Percentiles rank a stretch among this genome's conserved stretches.
phyloP scores from a whole-genome alignment of 2,888 invertebrate species.

The Chalcis sispes region DNA sequence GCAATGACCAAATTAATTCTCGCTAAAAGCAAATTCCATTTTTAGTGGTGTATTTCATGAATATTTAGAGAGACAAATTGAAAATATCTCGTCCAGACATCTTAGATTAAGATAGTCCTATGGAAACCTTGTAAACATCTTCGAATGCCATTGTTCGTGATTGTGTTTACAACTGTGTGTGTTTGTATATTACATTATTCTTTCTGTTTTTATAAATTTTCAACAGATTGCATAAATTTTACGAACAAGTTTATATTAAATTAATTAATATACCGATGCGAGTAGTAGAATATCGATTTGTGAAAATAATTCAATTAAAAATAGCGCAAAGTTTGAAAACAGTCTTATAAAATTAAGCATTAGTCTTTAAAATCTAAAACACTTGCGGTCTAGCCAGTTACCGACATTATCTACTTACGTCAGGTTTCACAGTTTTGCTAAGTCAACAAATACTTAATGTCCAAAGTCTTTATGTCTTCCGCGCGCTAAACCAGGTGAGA shows the following conservation, averaged over 20 bases:
- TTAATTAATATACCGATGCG: too few species aligned
- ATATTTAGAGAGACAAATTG: background rate
- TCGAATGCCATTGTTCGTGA: too few species aligned
- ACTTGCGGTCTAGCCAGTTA: background rate
- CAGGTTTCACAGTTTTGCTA: background rate
- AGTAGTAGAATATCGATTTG: too few species aligned
- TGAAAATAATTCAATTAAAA: too few species aligned
- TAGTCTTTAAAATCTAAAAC: background rate
- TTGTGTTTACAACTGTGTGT: too few species aligned
- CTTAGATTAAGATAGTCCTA: background rate
- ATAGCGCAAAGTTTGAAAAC: too few species aligned
- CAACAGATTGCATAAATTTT: too few species aligned
- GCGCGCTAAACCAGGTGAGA: constrained; percentile 5
- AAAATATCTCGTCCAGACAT: background rate
- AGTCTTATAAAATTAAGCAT: background rate
- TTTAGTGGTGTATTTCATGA: background rate
- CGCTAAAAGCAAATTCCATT: background rate
- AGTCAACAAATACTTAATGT: constrained; percentile 10
- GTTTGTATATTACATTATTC: too few species aligned
- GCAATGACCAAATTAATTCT: background rate
- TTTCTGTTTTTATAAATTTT: too few species aligned
- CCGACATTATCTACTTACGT: constrained; percentile 27
- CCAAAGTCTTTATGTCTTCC: background rate
- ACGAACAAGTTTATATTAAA: too few species aligned
- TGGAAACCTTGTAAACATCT: too few species aligned